These are phyloP conservation scores for Sclerodermus sp. DNA, from an alignment of 2,888 invertebrate species.

Conservation along the genomic window DNA sequence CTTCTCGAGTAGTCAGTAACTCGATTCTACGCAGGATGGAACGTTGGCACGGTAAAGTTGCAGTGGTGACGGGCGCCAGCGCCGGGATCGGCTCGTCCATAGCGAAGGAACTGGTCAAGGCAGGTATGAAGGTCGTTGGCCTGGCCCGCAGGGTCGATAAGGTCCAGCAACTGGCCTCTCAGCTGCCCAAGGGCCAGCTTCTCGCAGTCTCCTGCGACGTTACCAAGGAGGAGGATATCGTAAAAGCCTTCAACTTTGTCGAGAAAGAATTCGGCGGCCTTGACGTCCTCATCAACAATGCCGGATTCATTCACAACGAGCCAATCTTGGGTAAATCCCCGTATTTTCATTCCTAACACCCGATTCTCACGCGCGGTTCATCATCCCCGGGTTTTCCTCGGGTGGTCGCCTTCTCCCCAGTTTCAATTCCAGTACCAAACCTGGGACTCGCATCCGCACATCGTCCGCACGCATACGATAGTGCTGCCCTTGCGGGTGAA, in stretches of 20 bases:
- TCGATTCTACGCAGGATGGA: too few relatives aligned
- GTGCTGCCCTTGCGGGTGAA: too few relatives aligned
- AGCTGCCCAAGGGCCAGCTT: constrained; percentile 41
- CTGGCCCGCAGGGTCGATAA: constrained; percentile 60
- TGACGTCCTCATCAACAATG: constrained; percentile 66
- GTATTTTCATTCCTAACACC: too few relatives aligned
- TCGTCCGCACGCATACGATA: too few relatives aligned
- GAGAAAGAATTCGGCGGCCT: constrained; percentile 61
- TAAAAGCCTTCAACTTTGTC: constrained; percentile 60
- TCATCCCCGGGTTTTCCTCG: too few relatives aligned
- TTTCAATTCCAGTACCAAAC: too few relatives aligned
- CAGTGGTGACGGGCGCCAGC: constrained; percentile 69
- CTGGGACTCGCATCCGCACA: too few relatives aligned
- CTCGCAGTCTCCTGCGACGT: constrained; percentile 61
- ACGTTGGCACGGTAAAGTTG: constrained; percentile 65
- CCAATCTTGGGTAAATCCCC: constrained; percentile 41
- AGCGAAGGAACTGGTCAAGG: constrained; percentile 54
- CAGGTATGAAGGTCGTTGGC: constrained; percentile 63
- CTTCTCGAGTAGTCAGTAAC: too few relatives aligned
- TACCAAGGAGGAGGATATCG: constrained; percentile 60
- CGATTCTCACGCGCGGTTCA: too few relatives aligned
- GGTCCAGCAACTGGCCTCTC: constrained; percentile 44
- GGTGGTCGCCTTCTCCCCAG: too few relatives aligned
- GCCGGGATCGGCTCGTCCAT: constrained; percentile 64
- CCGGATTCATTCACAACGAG: constrained; percentile 55